Percentiles rank a stretch among this genome's conserved stretches.
Evolutionary conservation across 1,140 invertebrate species (phyloP).

Genomic region (Calycopis cecrops): DNA sequence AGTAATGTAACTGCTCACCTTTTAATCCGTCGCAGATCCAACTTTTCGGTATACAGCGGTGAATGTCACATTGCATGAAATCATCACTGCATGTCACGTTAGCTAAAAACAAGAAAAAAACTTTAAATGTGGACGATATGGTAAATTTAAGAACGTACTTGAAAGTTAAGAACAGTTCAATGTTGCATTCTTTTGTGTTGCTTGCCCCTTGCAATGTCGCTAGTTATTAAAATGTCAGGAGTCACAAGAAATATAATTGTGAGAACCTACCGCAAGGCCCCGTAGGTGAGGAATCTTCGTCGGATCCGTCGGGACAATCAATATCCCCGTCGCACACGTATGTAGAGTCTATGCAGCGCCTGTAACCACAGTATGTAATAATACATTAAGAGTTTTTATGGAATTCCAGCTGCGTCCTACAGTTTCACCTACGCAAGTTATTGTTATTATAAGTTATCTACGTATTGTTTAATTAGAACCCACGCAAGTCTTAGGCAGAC

Average conservation of each 20-base stretch:
- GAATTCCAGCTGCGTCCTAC: no score
- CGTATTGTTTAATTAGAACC: no score
- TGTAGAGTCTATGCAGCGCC: conserved; percentile 73
- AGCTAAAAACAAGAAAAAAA: conserved; percentile 43
- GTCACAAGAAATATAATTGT: no score
- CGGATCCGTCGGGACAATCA: conserved; percentile 90
- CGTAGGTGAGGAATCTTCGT: conserved; percentile 79
- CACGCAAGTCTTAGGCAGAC: no score
- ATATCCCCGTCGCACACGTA: conserved; percentile 86
- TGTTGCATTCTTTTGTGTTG: no score
- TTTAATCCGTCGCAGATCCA: conserved; percentile 87
- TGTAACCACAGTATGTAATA: conserved; percentile 20
- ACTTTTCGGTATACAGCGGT: conserved; percentile 82
- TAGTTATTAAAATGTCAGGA: no score
- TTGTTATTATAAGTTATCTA: no score
- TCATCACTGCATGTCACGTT: conserved; percentile 79
- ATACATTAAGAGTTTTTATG: background rate
- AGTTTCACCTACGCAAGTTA: no score
- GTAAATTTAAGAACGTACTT: no score
- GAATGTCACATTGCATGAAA: conserved; percentile 81
- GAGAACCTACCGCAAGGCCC: conserved; percentile 76
- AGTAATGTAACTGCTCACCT: conserved; percentile 62
- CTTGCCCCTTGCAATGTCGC: no score
- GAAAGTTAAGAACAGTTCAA: no score
- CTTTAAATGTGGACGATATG: background rate